These are phyloP conservation scores for human (Homo sapiens) DNA, from an alignment of 2,113 vertebrate species.

Conservation along the genomic window GRCh38 chr5:61645001-61645500, in stretches of 20 bases:
- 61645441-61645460: background rate
- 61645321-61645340: background rate
- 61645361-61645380: background rate
- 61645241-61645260: background rate
- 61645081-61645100: background rate
- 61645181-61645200: background rate
- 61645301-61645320: background rate
- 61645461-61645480: background rate
- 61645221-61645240: background rate
- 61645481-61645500: background rate
- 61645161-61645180: background rate
- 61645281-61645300: background rate
- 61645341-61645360: background rate
- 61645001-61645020: background rate
- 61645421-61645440: background rate
- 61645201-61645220: background rate
- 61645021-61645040: fast-evolving
- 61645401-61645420: background rate
- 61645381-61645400: background rate
- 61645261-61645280: background rate
- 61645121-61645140: background rate
- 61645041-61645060: background rate
- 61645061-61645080: background rate
- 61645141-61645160: background rate
- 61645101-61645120: background rate